Evolutionary conservation across 2,113 vertebrate species (phyloP).

Genomic region (Myocastor coypus): DNA sequence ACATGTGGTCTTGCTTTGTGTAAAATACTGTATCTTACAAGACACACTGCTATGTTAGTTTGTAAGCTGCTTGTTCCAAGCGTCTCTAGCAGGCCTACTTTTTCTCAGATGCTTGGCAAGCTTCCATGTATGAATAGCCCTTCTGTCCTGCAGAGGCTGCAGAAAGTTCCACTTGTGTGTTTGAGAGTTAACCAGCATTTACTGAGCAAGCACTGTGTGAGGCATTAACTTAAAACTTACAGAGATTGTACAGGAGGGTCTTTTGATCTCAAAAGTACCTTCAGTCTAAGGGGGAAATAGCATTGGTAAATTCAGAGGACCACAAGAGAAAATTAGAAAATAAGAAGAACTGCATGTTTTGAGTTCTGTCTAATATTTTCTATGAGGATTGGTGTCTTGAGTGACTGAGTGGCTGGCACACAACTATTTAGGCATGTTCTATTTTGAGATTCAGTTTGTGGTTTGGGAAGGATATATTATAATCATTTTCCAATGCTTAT

Average conservation of each 20-base stretch:
- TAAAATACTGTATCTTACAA: not conserved
- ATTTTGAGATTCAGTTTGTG: slow-evolving; percentile 71
- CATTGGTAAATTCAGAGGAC: slow-evolving; percentile 5
- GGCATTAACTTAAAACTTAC: not conserved
- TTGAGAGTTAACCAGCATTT: not conserved
- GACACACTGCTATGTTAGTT: slow-evolving; percentile 6
- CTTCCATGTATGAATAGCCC: slow-evolving; percentile 55
- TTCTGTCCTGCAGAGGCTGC: slow-evolving; percentile 57
- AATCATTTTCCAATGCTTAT: slow-evolving; percentile 71
- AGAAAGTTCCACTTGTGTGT: not conserved
- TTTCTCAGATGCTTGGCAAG: slow-evolving; percentile 25
- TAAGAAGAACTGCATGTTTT: slow-evolving; percentile 36
- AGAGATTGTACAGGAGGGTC: not conserved
- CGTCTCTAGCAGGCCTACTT: slow-evolving; percentile 24
- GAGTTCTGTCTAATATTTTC: not conserved
- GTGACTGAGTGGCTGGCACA: slow-evolving; percentile 38
- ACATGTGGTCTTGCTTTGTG: not conserved
- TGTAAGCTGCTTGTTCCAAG: slow-evolving; percentile 58
- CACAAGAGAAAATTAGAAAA: slow-evolving; percentile 45
- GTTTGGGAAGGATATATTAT: slow-evolving; percentile 72
- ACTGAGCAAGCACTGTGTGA: not conserved
- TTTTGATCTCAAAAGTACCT: slow-evolving; percentile 29
- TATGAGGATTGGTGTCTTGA: slow-evolving; percentile 23
- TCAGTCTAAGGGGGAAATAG: not conserved
- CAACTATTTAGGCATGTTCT: slow-evolving; percentile 70